Base-by-base conservation (phyloP, 2,888 invertebrate species). In the Tillus elongatus region DNA sequence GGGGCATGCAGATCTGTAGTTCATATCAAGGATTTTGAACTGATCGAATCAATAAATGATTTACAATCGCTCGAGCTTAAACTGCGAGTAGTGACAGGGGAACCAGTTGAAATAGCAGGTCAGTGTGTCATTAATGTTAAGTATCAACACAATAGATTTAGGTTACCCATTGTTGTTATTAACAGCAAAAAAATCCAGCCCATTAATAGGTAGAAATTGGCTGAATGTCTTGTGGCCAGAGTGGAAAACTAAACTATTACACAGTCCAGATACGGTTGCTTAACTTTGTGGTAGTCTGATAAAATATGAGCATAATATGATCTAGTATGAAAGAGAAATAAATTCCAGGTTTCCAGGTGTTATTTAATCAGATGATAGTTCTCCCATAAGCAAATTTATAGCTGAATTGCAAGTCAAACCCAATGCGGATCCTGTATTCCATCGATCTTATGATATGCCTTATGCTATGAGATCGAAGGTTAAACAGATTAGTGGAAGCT, bases 151-250 rank as follows among this genome's bases (percentile, higher is more conserved):
- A 8, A 4, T 8, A 29, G 10, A 29, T 6, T 29, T 29, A 10
- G 4, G 11, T 4, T 29, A 10, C 4, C 29, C 29, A 10, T 10
- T 29, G 4, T 29, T 29, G 11, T 6, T 29, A 8, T 10, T 29
- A 9, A 4, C 4, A 29, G 29, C 29, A 8, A 29, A 29, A 29
- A 29, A 10, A 8, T 29, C 11, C 11, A 12, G 9, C 9, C 29
- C 29, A 29, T 10, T 29, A 10, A 6, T 29, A 12, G 29, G 29
- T 29, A 9, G 32, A 6, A 12, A 32, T 32, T 32, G 32, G 32
- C 10, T 32, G 13, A 14, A 32, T 32, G 8, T 4, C 4, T 4
- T 32, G 4, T 8, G 13, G 4, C 32, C 32, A 4, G 6, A 9
- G 10, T 32, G 32, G 32, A 4, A 14, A 12, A 32, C 6, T 4